Conservation (phyloP, 2,113 vertebrate genomes). For the Macheiramphus alcinus region DNA sequence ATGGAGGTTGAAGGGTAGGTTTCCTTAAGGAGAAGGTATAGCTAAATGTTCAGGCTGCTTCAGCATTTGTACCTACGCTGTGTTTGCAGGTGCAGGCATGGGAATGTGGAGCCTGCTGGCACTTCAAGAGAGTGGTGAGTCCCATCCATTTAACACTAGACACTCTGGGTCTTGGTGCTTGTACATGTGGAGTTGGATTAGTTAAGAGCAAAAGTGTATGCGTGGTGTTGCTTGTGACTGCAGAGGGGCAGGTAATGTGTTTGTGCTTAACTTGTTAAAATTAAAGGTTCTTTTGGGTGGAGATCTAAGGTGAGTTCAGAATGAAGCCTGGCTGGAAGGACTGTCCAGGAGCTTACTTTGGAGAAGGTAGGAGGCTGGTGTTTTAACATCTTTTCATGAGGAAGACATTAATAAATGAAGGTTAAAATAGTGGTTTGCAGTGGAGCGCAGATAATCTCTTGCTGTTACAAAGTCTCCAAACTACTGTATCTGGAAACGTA, state of each 20-base stretch:
- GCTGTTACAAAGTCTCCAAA: neutral
- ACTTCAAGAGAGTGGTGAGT: accelerated
- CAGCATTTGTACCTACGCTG: neutral
- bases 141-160: neutral
- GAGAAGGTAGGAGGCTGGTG: neutral
- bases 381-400: neutral
- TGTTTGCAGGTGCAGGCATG: neutral
- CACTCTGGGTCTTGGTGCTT: accelerated
- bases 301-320: neutral
- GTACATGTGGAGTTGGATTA: accelerated
- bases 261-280: neutral
- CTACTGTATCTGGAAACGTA: neutral
- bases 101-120: neutral
- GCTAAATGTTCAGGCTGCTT: neutral
- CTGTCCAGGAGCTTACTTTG: neutral
- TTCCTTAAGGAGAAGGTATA: neutral
- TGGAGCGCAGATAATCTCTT: neutral
- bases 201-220: neutral
- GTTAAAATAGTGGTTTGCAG: neutral
- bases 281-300: neutral
- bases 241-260: neutral
- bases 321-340: neutral
- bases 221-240: neutral
- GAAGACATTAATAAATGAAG: neutral
- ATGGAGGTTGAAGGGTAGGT: neutral